Conservation (phyloP, 2,113 vertebrate species). For the Oryzias celebensis region DNA sequence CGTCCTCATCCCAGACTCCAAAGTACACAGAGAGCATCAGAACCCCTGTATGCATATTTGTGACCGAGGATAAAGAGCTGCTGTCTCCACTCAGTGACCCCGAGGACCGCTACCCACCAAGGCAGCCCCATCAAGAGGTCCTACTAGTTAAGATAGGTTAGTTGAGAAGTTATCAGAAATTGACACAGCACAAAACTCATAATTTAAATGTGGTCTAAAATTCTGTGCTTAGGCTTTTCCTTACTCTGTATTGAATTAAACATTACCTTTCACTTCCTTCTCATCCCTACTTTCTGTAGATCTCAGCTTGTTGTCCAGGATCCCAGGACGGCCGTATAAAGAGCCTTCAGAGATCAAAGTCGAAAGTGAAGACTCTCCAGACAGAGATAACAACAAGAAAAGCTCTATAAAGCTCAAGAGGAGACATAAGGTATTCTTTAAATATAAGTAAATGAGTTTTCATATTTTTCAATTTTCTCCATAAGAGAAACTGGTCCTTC, state of each 20-base stretch:
- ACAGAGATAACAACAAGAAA: slow-evolving; percentile 90
- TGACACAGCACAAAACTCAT: neutral
- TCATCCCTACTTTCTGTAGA: slow-evolving; percentile 66
- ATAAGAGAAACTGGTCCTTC: too few species aligned
- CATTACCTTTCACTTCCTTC: slow-evolving; percentile 10
- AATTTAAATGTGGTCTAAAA: neutral
- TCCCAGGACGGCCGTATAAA: slow-evolving; percentile 92
- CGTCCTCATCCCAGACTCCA: slow-evolving; percentile 94
- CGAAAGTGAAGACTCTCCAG: slow-evolving; percentile 84
- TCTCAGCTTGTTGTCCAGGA: slow-evolving; percentile 89
- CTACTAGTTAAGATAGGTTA: slow-evolving; percentile 91
- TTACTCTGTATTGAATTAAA: slow-evolving; percentile 34
- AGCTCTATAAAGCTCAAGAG: slow-evolving; percentile 88
- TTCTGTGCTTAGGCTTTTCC: neutral
- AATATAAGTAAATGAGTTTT: neutral
- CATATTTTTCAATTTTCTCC: neutral
- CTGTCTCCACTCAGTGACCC: slow-evolving; percentile 94
- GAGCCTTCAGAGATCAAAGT: slow-evolving; percentile 84
- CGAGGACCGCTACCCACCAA: slow-evolving; percentile 84
- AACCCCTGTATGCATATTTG: slow-evolving; percentile 91
- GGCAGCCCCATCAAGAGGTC: slow-evolving; percentile 65
- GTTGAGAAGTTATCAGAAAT: neutral
- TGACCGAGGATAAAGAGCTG: slow-evolving; percentile 95
- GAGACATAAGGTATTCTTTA: slow-evolving; percentile 87
- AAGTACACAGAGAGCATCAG: slow-evolving; percentile 93